phyloP scores from a whole-genome alignment of 2,113 vertebrate species.

The Diadophis punctatus region DNA sequence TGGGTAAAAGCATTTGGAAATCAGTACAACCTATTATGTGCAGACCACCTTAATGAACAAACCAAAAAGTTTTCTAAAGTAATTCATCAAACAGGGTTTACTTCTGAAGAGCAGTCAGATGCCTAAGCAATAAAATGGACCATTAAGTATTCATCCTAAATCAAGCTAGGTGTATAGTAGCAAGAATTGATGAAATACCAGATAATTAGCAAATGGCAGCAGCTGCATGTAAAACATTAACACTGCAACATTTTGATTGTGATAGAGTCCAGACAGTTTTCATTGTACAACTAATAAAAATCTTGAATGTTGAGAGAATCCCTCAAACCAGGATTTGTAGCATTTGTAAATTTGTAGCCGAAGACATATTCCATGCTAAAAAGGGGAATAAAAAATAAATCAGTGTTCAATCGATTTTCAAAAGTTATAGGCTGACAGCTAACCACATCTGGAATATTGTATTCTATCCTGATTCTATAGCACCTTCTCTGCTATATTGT shows the following conservation, averaged over 20 bases:
- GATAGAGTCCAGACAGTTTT: background rate
- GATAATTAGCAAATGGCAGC: background rate
- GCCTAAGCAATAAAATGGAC: conserved; percentile 26
- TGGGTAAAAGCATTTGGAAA: background rate
- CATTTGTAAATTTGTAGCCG: background rate
- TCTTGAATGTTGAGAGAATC: background rate
- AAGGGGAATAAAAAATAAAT: background rate
- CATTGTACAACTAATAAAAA: background rate
- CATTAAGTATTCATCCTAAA: conserved; percentile 3
- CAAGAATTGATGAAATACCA: conserved; percentile 9
- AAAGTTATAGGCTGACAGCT: background rate
- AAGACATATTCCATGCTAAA: no score
- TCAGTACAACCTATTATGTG: conserved; percentile 5
- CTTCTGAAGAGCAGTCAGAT: background rate
- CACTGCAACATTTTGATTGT: background rate
- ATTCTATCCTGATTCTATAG: background rate
- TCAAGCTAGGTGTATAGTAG: conserved; percentile 8
- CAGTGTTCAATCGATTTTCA: background rate
- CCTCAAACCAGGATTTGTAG: background rate
- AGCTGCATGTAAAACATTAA: background rate
- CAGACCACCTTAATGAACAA: background rate
- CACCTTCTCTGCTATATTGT: background rate
- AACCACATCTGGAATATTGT: background rate
- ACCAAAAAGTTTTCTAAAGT: conserved; percentile 14
- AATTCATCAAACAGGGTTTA: conserved; percentile 1